A percentile compares a stretch with the other conserved stretches of the same genome.
These are phyloP conservation scores for Dinothrombium tinctorium DNA, from an alignment of 1,140 invertebrate species.

Conservation along the genomic window DNA sequence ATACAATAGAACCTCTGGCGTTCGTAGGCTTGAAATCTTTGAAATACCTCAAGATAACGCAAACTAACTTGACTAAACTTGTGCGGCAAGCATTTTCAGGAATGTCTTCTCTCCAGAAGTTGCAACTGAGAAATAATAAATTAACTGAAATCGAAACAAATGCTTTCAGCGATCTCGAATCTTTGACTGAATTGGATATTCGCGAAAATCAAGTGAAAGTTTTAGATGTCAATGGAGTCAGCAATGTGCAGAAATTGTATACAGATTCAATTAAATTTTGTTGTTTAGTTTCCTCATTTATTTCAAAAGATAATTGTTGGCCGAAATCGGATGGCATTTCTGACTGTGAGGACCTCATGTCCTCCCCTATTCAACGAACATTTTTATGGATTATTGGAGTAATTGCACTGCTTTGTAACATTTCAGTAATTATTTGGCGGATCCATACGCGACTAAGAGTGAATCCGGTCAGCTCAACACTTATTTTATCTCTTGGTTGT, in stretches of 20 bases:
- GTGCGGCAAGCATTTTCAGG: constrained; percentile 6
- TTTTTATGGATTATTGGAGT: constrained; percentile 25
- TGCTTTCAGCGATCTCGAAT: constrained; percentile 17
- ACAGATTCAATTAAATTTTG: constrained; percentile 25
- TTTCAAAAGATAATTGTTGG: constrained; percentile 17
- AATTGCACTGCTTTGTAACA: constrained; percentile 23
- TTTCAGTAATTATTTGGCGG: constrained; percentile 24
- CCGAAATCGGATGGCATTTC: constrained; percentile 26
- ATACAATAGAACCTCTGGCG: constrained; percentile 13
- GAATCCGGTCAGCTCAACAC: constrained; percentile 17
- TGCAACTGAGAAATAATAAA: constrained; percentile 17
- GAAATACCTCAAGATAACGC: constrained; percentile 9
- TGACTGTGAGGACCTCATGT: constrained; percentile 27
- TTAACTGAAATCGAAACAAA: constrained; percentile 19
- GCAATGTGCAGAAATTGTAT: constrained; percentile 18
- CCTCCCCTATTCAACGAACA: constrained; percentile 21
- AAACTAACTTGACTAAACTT: constrained; percentile 1
- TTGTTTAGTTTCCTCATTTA: constrained; percentile 18
- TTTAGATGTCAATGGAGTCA: constrained; percentile 19
- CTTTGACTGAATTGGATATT: constrained; percentile 8
- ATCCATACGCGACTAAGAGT: constrained; percentile 17
- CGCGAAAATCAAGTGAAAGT: constrained; percentile 15
- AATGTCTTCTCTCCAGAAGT: constrained; percentile 6
- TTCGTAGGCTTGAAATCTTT: constrained; percentile 13
- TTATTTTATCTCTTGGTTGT: constrained; percentile 24